A percentile compares a stretch with the other conserved stretches of the same genome.
Conservation (phyloP, 1,140 invertebrate genomes). For the Drosophila parabipectinata region DNA sequence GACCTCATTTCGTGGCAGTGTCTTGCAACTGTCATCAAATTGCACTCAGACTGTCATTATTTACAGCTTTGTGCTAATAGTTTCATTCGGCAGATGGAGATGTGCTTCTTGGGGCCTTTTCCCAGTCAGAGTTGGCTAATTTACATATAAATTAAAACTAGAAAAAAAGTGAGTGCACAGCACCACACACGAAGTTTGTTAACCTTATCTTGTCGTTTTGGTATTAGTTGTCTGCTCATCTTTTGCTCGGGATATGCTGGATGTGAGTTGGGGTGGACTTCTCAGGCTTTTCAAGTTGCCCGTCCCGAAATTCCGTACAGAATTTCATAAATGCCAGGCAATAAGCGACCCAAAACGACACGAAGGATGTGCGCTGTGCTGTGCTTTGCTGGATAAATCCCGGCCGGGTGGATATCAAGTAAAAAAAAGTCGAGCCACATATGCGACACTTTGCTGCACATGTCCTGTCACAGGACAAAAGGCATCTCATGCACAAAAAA, state of each 20-base stretch:
- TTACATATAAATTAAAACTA: slow-evolving; percentile 82
- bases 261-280: background rate
- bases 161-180: slow-evolving; percentile 36
- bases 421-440: slow-evolving; percentile 47
- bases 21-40: slow-evolving; percentile 71
- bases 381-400: slow-evolving; percentile 46
- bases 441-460: slow-evolving; percentile 66
- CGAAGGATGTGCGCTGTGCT: slow-evolving; percentile 11
- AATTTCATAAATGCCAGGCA: slow-evolving; percentile 76
- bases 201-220: slow-evolving; percentile 55
- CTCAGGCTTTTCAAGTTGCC: slow-evolving; percentile 55
- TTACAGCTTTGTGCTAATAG: slow-evolving; percentile 72
- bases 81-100: slow-evolving; percentile 34
- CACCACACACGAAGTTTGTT: slow-evolving; percentile 57
- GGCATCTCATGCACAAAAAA: slow-evolving; percentile 56
- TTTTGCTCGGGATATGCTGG: background rate
- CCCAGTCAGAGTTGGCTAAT: slow-evolving; percentile 49
- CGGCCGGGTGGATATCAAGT: slow-evolving; percentile 28
- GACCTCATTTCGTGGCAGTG: background rate
- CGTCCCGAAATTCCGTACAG: slow-evolving; percentile 61
- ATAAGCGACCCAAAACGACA: slow-evolving; percentile 44
- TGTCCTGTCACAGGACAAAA: slow-evolving; percentile 66
- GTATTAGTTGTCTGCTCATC: slow-evolving; percentile 27
- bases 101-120: slow-evolving; percentile 7
- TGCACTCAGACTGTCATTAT: slow-evolving; percentile 71